Base-by-base conservation (phyloP, 1,140 invertebrate genomes). In the Gryon sp. region DNA sequence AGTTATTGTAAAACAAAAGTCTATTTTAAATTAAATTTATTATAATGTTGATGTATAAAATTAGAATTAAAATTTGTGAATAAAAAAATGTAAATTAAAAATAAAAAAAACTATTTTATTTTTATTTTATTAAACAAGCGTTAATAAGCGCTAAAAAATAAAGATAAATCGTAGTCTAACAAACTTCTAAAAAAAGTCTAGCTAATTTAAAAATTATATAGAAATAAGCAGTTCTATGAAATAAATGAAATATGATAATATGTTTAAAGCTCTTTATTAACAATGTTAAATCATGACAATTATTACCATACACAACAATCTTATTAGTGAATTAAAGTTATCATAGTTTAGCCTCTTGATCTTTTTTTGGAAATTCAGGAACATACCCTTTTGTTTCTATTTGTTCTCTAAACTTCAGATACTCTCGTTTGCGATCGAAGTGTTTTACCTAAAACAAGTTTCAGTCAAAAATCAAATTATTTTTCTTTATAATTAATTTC, bases 381-480 rank as follows among this genome's bases (percentile, higher is more conserved):
- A 96, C 94, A 90, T 93, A 96, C 87, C 95, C 95, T 79, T 94
- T 92, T 81, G 93, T 92, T 84, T 96, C 93, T 86, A 98, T 93
- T 90, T 94, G 93, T 78, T 95, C 93, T 89, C 97, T 97, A 86
- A 96, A 98, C 83, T 95, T 92, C 80, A 96, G 90, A 88, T 96
- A 98, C 76, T 94, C 93, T 84, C 95, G 86, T 87, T 96, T 97
- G 81, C 95, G 91, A 89, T 98, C 95, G 89, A 98, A 98, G 89
- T 98, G 96, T 88, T 95, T 96, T 7, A 98, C 95, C 93, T 93
- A 83, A 32, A 82, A 81, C 66, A 80, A 80, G 63, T 55, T 70
- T 43, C 55, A 55, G 68, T n/a, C n/a, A n/a, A 14, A 38, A 38
- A 38, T 41, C 18, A 41, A 41, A 18, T 41, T 41, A 5, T 5